Evolutionary conservation across 2,113 vertebrate genomes (phyloP), one percentile per base, ranked within the genome.

Genomic region (Nycticryphes semicollaris): DNA sequence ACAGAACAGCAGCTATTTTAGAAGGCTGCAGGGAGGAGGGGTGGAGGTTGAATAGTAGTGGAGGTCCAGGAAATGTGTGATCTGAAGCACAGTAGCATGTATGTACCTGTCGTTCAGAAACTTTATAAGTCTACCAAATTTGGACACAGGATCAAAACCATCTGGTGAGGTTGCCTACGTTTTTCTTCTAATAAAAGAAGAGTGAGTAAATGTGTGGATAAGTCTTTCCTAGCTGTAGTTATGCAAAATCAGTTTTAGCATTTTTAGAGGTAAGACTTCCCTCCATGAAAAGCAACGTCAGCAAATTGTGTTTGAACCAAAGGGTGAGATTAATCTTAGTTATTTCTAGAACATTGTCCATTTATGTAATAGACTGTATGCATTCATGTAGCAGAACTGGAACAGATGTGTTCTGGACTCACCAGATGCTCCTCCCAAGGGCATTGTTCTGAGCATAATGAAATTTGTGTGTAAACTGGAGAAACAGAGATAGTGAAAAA

Each of bases 171-270:
- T 79, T 96, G 62, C 57, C 75, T 72, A 57, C 4, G 0, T 84
- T 80, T 95, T 95, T 93, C 76, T 92, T 97, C 87, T 94, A 91
- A 91, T 88, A 96, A 92, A 84, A 83, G 15, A 12, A 73, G 27
- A 62, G 11, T 94, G 85, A 84, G 48, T 75, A 87, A 90, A 74
- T 30, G 8, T 84, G 48, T 91, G 87, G 45, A 10, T 94, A 63
- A 68, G 31, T 18, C 62, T 87, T 76, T 76, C 53, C 43, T 90
- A 78, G 77, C 7, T 67, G 31, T 43, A 92, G 8, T 74, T 77
- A 62, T 1, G 24, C 72, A 92, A 86, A 74, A 78, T 63, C 37
- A 28, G 14, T 81, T 66, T 66, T 43, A 31, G 39, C 0, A 1
- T 25, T 83, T 84, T 91, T 57, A 79, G 37, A 70, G 86, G 16